Base-by-base conservation (phyloP, 2,888 invertebrate species). In the Rambutsinella grinnellia region DNA sequence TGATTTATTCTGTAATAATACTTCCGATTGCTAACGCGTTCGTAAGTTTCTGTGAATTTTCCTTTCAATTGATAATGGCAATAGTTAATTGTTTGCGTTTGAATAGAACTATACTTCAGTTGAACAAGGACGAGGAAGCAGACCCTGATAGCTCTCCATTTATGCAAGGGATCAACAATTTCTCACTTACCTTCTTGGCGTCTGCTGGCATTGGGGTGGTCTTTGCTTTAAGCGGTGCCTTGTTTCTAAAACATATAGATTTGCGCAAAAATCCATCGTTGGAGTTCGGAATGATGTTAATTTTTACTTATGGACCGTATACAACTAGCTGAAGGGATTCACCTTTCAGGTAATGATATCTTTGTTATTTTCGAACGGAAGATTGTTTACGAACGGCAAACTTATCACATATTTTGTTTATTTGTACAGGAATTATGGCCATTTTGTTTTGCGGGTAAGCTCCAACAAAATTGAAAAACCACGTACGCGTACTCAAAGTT, bases 281-380 rank as follows among this genome's bases (percentile, higher is more conserved):
- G 76, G 99, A 99, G 88, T 97, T 99, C 89, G 99, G 96, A 49
- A 94, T 99, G 90, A 97, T 99, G 95, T 88, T 99, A 83, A 96
- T 99, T 53, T 99, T 99, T 86, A 97, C 99, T 1, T 99, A 99
- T 88, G 94, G 96, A 8, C 99, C 99, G 0, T 99, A 99, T 88
- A 98, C 97, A 1, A n/a, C 89, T 99, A 70, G 99, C 99, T 49
- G 99, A 99, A 89, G 98, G 98, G 27, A 92, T 97, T 80, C 95
- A 96, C 86, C 88, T 97, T 69, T 97, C 96, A 84, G 97, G 94
- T 93, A 87, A 86, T 84, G 79, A 24, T 27, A 23, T 23, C 23
- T 60, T 62, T 13, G 15, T 10, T 6, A 19, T 27, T 36, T 61
- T 36, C 6, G 57, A 27, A 49, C n/a, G 21, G 27, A 23, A 23